A percentile compares a stretch with the other conserved stretches of the same genome.
Evolutionary conservation across 2,888 invertebrate genomes (phyloP).

Genomic region (Molorchus minor): DNA sequence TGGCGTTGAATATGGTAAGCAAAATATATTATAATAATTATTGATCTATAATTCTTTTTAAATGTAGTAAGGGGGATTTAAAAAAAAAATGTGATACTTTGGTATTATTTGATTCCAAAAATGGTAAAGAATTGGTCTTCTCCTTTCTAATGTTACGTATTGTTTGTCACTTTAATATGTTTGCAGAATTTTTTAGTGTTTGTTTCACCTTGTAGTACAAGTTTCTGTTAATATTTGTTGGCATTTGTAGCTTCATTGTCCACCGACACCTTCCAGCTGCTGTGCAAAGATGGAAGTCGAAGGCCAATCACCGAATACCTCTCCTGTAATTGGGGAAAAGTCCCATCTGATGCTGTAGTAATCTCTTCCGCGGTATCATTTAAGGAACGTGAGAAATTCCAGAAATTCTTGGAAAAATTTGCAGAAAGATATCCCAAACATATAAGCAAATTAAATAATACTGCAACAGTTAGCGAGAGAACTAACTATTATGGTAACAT

Average conservation of each 20-base stretch:
- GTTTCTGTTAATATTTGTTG: no score
- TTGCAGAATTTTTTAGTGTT: no score
- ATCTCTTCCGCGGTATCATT: slow-evolving; percentile 80
- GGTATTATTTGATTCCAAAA: neutral
- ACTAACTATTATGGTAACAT: slow-evolving; percentile 42
- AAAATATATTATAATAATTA: neutral
- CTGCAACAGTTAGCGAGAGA: slow-evolving; percentile 39
- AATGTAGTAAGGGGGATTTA: no score
- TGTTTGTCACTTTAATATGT: no score
- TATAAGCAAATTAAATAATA: slow-evolving; percentile 15
- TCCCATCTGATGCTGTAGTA: slow-evolving; percentile 85
- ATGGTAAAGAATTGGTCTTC: neutral
- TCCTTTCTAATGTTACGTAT: no score
- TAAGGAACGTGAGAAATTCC: slow-evolving; percentile 69
- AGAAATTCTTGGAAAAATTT: slow-evolving; percentile 72
- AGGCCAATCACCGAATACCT: slow-evolving; percentile 74
- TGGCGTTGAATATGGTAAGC: slow-evolving; percentile 67
- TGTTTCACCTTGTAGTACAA: no score
- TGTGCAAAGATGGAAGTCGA: slow-evolving; percentile 83
- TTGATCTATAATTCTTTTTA: no score
- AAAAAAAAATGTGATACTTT: neutral
- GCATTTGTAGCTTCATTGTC: slow-evolving; percentile 68
- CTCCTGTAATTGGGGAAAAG: slow-evolving; percentile 85
- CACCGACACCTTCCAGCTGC: slow-evolving; percentile 77
- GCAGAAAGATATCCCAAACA: slow-evolving; percentile 66